phyloP scores from a whole-genome alignment of 35 echinoderm and acorn worm genomes.

The Patiria miniata region DNA sequence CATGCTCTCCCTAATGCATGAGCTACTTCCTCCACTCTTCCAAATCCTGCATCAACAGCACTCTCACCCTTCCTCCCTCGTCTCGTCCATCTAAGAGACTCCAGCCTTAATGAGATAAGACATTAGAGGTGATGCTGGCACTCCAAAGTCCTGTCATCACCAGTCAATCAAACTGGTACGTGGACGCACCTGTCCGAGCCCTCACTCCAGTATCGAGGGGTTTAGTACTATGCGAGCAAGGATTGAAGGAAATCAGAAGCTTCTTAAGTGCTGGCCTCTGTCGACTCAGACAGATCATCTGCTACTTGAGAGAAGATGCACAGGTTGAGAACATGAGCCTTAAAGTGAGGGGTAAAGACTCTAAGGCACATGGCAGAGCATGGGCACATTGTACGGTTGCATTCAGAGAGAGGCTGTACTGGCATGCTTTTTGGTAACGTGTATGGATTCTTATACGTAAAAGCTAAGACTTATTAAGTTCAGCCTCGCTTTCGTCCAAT shows the following conservation, averaged over 20 bases:
- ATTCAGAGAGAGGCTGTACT: no score
- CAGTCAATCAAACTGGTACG: not conserved
- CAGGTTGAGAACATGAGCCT: not conserved
- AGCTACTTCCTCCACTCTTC: not conserved
- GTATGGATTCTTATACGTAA: no score
- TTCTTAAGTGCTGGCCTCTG: no score
- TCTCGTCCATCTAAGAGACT: not conserved
- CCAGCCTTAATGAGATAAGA: not conserved
- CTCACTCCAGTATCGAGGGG: no score
- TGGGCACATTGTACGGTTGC: not conserved
- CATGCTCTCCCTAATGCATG: not conserved
- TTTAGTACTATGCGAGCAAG: no score
- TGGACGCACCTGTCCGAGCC: no score
- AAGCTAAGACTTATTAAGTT: no score
- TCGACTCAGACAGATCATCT: not conserved
- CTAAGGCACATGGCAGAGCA: not conserved
- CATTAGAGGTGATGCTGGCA: not conserved
- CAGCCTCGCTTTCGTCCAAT: no score
- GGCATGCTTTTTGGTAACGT: no score
- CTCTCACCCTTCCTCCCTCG: not conserved
- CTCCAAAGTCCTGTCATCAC: not conserved
- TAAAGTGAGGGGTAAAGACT: not conserved
- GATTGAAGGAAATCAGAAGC: not conserved
- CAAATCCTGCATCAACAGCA: not conserved
- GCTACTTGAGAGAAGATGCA: not conserved